phyloP scores from a whole-genome alignment of 2,797 vertebrate genomes.

The Odontamblyopus rebecca region DNA sequence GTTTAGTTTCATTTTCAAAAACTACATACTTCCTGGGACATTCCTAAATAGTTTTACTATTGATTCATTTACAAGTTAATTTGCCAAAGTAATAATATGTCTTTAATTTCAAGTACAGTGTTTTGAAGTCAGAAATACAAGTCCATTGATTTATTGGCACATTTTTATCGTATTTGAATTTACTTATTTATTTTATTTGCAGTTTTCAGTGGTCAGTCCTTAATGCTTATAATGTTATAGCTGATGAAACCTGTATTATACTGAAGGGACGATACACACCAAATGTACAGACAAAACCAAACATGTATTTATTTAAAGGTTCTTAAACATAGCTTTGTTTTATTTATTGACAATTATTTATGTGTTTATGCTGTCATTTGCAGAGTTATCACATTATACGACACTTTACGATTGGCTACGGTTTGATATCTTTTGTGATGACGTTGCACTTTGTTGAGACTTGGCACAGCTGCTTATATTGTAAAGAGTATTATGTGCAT shows the following conservation, averaged over 20 bases:
- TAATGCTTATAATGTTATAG: no score
- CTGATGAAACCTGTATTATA: constrained; percentile 24
- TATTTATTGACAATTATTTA: constrained; percentile 61
- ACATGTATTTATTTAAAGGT: constrained; percentile 47
- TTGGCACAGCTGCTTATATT: constrained; percentile 48
- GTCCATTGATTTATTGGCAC: neutral
- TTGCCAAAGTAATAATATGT: neutral
- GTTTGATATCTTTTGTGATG: constrained; percentile 45
- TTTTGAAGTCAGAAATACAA: neutral
- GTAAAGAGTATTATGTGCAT: constrained; percentile 61
- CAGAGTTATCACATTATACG: constrained; percentile 36
- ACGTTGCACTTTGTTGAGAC: constrained; percentile 58
- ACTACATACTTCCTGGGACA: neutral
- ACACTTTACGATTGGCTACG: constrained; percentile 50
- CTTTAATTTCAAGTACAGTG: neutral
- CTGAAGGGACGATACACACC: constrained; percentile 40
- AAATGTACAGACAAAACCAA: constrained; percentile 56
- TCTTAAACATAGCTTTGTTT: constrained; percentile 47
- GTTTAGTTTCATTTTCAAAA: neutral
- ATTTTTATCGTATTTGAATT: neutral
- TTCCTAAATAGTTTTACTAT: neutral
- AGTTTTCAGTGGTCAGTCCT: neutral
- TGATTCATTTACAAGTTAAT: neutral
- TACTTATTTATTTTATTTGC: neutral
- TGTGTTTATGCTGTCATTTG: constrained; percentile 34